A percentile compares a stretch with the other conserved stretches of the same genome.
phyloP scores from a whole-genome alignment of 2,888 invertebrate species.

The Deilephila porcellus region DNA sequence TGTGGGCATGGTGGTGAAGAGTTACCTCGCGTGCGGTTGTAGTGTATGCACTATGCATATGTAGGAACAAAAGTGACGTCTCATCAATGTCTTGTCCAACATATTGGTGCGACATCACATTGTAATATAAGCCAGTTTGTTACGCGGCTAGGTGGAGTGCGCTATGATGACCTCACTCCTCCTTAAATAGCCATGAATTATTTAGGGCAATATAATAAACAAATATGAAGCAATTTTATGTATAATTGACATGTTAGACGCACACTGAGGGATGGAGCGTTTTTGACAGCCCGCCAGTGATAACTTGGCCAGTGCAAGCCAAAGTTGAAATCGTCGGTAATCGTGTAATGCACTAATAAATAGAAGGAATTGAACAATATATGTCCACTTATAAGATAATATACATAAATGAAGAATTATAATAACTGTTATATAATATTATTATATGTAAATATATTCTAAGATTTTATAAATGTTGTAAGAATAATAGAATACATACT shows the following conservation, averaged over 20 bases:
- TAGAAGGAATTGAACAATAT: too few relatives aligned
- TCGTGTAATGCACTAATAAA: too few relatives aligned
- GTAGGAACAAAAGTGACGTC: conserved; percentile 31
- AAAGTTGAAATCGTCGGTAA: too few relatives aligned
- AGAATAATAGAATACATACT: too few relatives aligned
- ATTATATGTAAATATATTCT: too few relatives aligned
- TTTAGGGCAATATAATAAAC: conserved; percentile 1
- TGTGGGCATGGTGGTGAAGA: neutral
- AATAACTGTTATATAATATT: too few relatives aligned
- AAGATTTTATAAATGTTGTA: too few relatives aligned
- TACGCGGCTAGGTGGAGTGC: neutral
- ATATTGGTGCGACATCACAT: conserved; percentile 33
- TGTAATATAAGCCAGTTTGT: neutral
- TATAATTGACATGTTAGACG: neutral
- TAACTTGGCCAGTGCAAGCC: neutral
- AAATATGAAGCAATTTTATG: neutral
- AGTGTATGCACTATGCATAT: neutral
- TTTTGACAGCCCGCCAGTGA: neutral
- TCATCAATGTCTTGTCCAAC: conserved; percentile 38
- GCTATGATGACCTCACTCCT: neutral
- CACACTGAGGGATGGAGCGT: neutral
- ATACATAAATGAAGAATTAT: too few relatives aligned
- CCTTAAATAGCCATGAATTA: neutral
- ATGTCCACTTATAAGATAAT: too few relatives aligned
- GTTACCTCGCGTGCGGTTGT: too few relatives aligned